Conservation (phyloP, 2,113 vertebrate genomes). For the Seriola aureovittata region DNA sequence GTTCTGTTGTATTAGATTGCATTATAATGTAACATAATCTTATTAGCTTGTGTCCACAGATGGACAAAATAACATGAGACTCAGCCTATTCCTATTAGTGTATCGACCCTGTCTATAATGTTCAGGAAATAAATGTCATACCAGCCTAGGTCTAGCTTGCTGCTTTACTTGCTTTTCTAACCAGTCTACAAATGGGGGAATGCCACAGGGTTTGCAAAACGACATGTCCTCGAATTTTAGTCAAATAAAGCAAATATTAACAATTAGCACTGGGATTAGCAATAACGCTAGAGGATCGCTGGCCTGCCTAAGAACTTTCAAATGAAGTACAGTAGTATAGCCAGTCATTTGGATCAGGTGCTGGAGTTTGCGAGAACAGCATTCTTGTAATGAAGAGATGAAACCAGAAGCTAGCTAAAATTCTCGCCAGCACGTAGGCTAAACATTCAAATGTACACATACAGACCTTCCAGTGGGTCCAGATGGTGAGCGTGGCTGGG, state of each 20-base stretch:
- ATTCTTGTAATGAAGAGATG: not conserved
- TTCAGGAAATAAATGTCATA: constrained; percentile 2
- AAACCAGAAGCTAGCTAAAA: not conserved
- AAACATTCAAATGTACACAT: not conserved
- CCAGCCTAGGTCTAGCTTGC: not conserved
- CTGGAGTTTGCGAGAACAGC: not conserved
- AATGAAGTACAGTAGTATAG: not conserved
- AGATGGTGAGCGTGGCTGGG: constrained; percentile 47
- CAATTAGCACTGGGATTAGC: not conserved
- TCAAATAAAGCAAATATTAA: not conserved
- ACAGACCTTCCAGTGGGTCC: constrained; percentile 79
- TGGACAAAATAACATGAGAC: not conserved
- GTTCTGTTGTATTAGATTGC: not conserved
- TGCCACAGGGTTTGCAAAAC: not conserved
- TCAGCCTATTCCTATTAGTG: not conserved
- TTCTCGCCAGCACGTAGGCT: not conserved
- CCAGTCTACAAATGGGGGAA: not conserved
- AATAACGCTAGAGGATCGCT: not conserved
- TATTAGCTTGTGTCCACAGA: not conserved
- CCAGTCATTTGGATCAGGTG: not conserved
- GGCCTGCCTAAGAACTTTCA: constrained; percentile 18
- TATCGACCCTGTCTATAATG: not conserved
- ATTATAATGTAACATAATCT: not conserved
- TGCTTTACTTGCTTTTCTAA: not conserved
- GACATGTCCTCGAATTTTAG: not conserved